Percentiles rank a stretch among this genome's conserved stretches.
Conservation (phyloP, 53 echinoderm and acorn worm genomes). For the Hippasteria phrygiana region DNA sequence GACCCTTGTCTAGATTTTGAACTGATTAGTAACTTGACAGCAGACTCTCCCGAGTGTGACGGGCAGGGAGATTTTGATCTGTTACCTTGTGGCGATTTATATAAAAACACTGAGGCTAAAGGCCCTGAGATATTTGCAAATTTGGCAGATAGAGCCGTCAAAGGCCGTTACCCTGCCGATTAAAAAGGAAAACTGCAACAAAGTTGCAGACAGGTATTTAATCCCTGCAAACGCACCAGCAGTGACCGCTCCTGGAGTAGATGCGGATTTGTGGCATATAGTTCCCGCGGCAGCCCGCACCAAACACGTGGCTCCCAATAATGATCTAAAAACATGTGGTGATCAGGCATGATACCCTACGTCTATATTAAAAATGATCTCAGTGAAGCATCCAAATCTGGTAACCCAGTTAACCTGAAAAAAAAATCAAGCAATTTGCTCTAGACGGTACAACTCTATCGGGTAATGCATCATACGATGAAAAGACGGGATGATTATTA, state of each 20-base stretch:
- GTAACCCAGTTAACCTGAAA: not conserved
- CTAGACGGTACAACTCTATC: conserved; percentile 7
- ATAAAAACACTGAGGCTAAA: not conserved
- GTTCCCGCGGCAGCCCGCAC: not conserved
- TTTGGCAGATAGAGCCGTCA: not conserved
- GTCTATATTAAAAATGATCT: not conserved
- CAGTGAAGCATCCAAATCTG: conserved; percentile 3
- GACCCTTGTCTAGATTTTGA: not conserved
- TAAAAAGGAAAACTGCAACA: not conserved
- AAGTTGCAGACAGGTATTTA: not conserved
- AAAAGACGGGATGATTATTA: no score
- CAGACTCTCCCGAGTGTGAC: not conserved
- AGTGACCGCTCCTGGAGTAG: not conserved
- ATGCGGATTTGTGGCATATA: conserved; percentile 7
- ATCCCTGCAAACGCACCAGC: conserved; percentile 9
- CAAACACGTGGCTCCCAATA: conserved; percentile 9
- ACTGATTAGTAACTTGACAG: not conserved
- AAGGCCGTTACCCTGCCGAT: not conserved
- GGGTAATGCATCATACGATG: not conserved
- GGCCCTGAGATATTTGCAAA: not conserved
- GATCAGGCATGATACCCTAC: conserved; percentile 24
- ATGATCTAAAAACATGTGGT: conserved; percentile 14
- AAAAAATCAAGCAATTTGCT: conserved; percentile 20
- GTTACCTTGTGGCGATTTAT: not conserved
- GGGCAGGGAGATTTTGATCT: not conserved